phyloP scores from a whole-genome alignment of 2,797 vertebrate species.

The Buphagus erythrorhynchus region DNA sequence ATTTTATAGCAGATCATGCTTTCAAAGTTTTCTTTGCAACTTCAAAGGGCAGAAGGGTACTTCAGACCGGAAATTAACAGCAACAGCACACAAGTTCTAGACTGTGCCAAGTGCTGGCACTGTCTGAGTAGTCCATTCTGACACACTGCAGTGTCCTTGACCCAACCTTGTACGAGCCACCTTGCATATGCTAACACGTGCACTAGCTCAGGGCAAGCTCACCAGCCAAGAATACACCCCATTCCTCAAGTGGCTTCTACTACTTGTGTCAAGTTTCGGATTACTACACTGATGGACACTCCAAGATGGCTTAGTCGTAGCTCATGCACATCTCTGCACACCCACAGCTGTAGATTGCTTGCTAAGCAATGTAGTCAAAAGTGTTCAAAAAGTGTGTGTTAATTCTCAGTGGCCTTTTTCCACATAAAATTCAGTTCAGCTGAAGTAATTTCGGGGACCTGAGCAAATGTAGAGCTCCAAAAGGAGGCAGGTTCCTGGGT shows the following conservation, averaged over 20 bases:
- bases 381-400: background rate
- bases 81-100: background rate
- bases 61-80: background rate
- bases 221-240: background rate
- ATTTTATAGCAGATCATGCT: background rate
- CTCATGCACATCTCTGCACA: background rate
- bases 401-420: background rate
- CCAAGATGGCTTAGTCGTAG: background rate
- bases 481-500: background rate
- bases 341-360: accelerated
- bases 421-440: background rate
- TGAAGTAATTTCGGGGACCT: background rate
- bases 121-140: background rate
- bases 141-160: background rate
- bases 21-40: background rate
- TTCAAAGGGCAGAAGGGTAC: background rate
- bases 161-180: background rate
- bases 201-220: background rate
- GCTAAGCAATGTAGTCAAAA: background rate
- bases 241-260: background rate
- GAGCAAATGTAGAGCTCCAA: background rate
- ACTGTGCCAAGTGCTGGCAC: background rate
- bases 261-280: background rate
- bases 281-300: background rate
- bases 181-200: background rate